Evolutionary conservation across 2,113 vertebrate species (phyloP).

Genomic region (Cinclus mexicanus): DNA sequence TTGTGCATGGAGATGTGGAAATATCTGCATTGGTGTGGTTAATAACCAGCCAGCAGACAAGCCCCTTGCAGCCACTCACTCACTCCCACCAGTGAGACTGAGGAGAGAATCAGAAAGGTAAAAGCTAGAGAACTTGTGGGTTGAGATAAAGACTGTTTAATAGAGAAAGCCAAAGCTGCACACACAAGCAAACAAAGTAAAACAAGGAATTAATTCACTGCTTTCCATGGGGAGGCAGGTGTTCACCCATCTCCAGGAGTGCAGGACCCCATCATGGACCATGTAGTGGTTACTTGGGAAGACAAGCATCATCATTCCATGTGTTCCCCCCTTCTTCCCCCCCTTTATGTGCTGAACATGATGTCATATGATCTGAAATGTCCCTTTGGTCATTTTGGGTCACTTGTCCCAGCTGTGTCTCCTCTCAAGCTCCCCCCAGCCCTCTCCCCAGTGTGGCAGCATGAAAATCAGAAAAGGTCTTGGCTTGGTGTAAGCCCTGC

Average conservation of each 20-base stretch:
- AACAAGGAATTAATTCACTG: not conserved
- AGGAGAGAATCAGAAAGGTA: not conserved
- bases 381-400: not conserved
- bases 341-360: not conserved
- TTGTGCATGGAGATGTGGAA: not conserved
- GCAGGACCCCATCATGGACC: not conserved
- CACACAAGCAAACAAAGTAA: not conserved
- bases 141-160: not conserved
- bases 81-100: not conserved
- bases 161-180: not conserved
- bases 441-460: accelerated
- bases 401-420: accelerated
- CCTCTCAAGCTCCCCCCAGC: accelerated
- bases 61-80: not conserved
- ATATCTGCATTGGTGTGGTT: not conserved
- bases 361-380: accelerated
- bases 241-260: not conserved
- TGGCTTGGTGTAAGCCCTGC: not conserved
- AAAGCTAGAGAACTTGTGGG: not conserved
- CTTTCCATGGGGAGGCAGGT: not conserved
- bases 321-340: accelerated
- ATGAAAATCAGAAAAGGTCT: not conserved
- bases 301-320: not conserved
- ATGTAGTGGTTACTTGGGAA: not conserved
- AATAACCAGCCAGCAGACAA: not conserved